Evolutionary conservation across 2,797 vertebrate genomes (phyloP), one percentile per base, ranked within the genome.

Genomic region (Tympanoctomys barrerae): DNA sequence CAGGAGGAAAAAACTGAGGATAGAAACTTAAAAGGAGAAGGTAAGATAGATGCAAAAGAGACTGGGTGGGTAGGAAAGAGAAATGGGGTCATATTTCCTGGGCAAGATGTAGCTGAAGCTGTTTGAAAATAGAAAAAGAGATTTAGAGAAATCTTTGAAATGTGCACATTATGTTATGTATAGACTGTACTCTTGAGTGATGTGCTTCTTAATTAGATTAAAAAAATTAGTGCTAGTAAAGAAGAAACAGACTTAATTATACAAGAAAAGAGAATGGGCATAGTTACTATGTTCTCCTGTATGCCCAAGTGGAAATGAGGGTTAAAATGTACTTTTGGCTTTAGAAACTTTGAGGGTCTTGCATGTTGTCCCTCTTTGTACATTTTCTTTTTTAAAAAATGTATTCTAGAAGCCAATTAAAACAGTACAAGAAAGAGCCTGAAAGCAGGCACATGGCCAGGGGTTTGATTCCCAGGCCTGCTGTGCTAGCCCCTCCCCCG

Each of bases 301-400:
- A 75, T 79, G n/a, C 54, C 89, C 11, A 89, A 42, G 33, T 28
- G 16, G 75, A 84, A 68, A 24, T 28, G 21, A 91, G 7, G 19
- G 93, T 78, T 89, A 57, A 61, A 71, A 57, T 93, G 90, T 78
- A 66, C 61, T 93, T 92, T 96, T 75, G 57, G 16, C 75, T 82
- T 96, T 54, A 80, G 68, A 92, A 70, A 80, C 18, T 3, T 78
- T 26, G 14, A 39, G 21, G 12, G 3, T 82, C 75, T n/a, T 2
- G 42, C 0, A 3, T 21, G 24, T 70, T 57, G 14, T 66, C 28
- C 31, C 36, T 73, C 66, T 59, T 59, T 86, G n/a, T 75, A 49
- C 54, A 80, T 95, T 85, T 85, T 91, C 13, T 49, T 77, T 77
- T 31, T 24, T 49, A 11, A 78, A 31, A 71, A 71, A 64, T 33